Percentiles rank a stretch among this genome's conserved stretches.
phyloP scores from a whole-genome alignment of 2,797 vertebrate genomes.

The Antrozous pallidus region DNA sequence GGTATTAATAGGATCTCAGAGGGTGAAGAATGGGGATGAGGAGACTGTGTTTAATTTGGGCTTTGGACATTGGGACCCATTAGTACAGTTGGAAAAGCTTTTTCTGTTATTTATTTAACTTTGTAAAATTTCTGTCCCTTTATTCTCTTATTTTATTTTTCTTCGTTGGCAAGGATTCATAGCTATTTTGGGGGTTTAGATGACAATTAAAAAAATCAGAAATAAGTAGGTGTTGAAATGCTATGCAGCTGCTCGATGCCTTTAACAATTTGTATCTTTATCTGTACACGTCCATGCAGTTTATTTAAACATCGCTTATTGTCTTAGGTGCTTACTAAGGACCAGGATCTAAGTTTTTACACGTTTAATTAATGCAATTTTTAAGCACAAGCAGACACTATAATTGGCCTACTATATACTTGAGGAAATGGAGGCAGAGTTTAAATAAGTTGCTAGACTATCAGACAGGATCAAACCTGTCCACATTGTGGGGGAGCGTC shows the following conservation, averaged over 20 bases:
- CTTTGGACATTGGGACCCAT: not conserved
- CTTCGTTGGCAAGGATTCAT: not conserved
- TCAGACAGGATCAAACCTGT: not conserved
- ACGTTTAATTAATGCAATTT: not conserved
- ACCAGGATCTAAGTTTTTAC: not conserved
- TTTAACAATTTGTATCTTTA: not conserved
- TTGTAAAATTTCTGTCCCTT: constrained; percentile 23
- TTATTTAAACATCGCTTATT: not conserved
- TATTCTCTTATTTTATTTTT: constrained; percentile 36
- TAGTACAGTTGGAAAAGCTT: not conserved
- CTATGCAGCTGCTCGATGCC: not conserved
- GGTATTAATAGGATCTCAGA: not conserved
- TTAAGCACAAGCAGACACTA: not conserved
- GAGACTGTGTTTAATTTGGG: not conserved
- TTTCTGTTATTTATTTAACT: constrained; percentile 45
- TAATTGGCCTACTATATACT: not conserved
- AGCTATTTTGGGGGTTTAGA: constrained; percentile 3
- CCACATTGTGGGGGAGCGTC: fast-evolving
- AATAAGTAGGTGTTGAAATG: constrained; percentile 3
- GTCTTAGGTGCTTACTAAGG: not conserved
- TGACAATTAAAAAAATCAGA: constrained; percentile 4
- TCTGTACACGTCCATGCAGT: not conserved
- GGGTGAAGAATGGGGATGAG: not conserved
- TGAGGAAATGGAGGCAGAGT: not conserved
- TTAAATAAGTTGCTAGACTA: not conserved